Conservation (phyloP, 2,113 vertebrate species). For the Pseudopodoces humilis region DNA sequence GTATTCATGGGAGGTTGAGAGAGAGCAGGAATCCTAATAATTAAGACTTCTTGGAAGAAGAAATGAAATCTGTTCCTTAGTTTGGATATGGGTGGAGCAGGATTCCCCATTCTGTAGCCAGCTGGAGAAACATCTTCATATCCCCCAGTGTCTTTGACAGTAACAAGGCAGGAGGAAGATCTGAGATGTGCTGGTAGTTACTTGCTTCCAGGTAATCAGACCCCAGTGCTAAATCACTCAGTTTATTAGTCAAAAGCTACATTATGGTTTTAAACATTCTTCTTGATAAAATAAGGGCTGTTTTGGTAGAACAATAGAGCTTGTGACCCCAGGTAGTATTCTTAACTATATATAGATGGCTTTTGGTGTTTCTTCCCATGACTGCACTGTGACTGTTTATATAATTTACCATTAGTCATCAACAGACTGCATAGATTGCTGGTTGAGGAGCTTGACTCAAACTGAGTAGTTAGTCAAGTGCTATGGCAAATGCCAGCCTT, state of each 20-base stretch:
- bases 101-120: background rate
- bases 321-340: background rate
- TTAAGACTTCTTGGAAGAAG: background rate
- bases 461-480: background rate
- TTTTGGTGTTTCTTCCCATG: conserved; percentile 15
- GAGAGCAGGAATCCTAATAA: background rate
- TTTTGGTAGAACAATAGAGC: conserved; percentile 9
- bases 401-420: conserved; percentile 14
- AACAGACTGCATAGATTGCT: background rate
- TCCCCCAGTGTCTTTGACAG: background rate
- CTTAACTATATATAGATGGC: background rate
- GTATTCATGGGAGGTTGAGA: background rate
- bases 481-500: background rate
- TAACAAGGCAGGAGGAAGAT: background rate
- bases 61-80: background rate
- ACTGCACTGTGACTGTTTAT: conserved; percentile 28
- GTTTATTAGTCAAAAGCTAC: background rate
- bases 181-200: background rate
- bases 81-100: background rate
- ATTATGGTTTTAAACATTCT: background rate
- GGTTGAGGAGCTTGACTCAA: background rate
- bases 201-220: background rate
- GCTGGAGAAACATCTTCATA: background rate
- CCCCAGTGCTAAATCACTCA: background rate
- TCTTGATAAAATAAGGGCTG: background rate